Evolutionary conservation across 2,797 vertebrate genomes (phyloP).

Genomic region (Coregonus sp.): DNA sequence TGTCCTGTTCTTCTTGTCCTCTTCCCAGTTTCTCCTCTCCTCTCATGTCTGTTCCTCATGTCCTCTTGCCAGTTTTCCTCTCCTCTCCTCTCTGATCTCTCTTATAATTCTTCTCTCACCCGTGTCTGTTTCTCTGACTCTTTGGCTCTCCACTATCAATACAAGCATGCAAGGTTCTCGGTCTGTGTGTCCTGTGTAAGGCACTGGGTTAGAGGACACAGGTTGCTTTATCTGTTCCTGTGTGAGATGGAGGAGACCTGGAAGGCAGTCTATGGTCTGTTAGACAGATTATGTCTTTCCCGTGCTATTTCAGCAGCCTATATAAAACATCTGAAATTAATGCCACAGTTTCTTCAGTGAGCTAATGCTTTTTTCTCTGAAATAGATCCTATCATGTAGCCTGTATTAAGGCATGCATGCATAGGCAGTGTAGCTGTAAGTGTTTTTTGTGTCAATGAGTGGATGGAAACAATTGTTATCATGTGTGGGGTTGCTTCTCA

Average conservation of each 20-base stretch:
- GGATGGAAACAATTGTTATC: too few species aligned
- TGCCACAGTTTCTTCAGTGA: background rate
- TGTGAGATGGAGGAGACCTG: background rate
- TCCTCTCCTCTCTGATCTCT: background rate
- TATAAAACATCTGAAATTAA: background rate
- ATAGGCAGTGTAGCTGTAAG: background rate
- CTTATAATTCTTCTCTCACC: background rate
- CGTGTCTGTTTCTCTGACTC: background rate
- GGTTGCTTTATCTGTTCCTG: conserved; percentile 1
- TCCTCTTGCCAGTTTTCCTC: background rate
- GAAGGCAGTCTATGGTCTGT: background rate
- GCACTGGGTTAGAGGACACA: background rate
- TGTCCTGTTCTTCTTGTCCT: too few species aligned
- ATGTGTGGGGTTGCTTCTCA: too few species aligned
- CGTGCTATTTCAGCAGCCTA: background rate
- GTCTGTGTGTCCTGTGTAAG: background rate
- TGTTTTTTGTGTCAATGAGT: background rate
- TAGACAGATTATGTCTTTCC: conserved; percentile 2
- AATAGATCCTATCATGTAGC: background rate
- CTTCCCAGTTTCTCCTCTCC: too few species aligned
- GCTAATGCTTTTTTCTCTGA: background rate
- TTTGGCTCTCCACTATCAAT: background rate
- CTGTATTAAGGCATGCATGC: background rate
- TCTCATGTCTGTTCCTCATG: too few species aligned
- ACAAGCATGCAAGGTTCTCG: background rate